Base-by-base conservation (phyloP, 2,888 invertebrate species). In the Leucania comma region DNA sequence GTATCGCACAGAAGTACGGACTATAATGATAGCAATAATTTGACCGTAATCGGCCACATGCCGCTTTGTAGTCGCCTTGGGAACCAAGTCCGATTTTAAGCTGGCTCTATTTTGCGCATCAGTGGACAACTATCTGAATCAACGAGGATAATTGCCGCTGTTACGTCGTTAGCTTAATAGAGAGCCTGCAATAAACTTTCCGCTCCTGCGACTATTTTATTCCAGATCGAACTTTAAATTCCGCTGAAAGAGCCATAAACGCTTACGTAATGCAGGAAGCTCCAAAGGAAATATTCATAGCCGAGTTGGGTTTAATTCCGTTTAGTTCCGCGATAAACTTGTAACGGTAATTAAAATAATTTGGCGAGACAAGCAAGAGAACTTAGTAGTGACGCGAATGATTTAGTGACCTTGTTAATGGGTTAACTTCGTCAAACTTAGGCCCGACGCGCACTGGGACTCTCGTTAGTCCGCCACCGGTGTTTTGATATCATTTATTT, bases 1-100 rank as follows among this genome's bases (percentile, higher is more conserved):
- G 86, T 87, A 89, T 90, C 88, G 90, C 86, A 87, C 89, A 89
- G 89, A 89, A 86, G 84, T 85, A 87, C 88, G 88, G 89, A 88
- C 92, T 90, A 90, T 95, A 95, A 95, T 95, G 94, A 93, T 90
- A 89, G 94, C 92, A 92, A 95, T 95, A 95, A 95, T 95, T 95
- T 93, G 94, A 91, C 93, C 93, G 92, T 95, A 95, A 95, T 95
- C 93, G 94, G 90, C 91, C 91, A 89, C 92, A 92, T 89, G 91
- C 90, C 92, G 92, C 90, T 94, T 93, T 93, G 94, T 93, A 91
- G 92, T 89, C 92, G 93, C 93, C 94, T 93, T 93, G 95, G 95
- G 95, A 94, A 90, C 90, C 86, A 87, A 90, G 91, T 90, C 87
- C 89, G 92, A 93, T 94, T 95, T 95, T 93, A 95, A 94, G 92